These are phyloP conservation scores for Dusona sp. DNA, from an alignment of 2,888 invertebrate genomes.

Conservation along the genomic window DNA sequence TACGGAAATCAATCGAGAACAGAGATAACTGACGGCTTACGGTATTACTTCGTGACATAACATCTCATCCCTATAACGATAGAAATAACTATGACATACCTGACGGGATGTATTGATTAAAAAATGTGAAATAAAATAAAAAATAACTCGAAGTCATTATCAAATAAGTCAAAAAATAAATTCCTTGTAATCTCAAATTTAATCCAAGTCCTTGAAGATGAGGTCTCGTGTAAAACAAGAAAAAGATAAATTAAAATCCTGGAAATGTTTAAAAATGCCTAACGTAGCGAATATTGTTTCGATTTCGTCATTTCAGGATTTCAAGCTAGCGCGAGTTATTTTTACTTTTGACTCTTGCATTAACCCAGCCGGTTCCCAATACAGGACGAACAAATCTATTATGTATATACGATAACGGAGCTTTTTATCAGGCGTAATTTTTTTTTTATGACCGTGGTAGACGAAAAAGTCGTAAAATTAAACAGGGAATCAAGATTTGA, in stretches of 20 bases:
- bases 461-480: constrained; percentile 1
- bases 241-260: constrained; percentile 21
- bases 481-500: not conserved
- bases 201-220: not conserved
- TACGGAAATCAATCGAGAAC: constrained; percentile 10
- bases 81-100: not conserved
- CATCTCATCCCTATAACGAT: not conserved
- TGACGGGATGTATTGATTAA: no score
- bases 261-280: not conserved
- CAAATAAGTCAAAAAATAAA: not conserved
- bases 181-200: not conserved
- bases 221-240: not conserved
- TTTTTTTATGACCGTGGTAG: constrained; percentile 10
- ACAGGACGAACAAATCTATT: constrained; percentile 10
- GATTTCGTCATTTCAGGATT: not conserved
- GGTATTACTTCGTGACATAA: not conserved
- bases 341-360: constrained; percentile 5
- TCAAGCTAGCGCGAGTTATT: constrained; percentile 4
- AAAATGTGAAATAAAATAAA: no score
- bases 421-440: constrained; percentile 11
- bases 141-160: not conserved
- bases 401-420: constrained; percentile 20
- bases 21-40: not conserved
- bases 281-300: constrained; percentile 2
- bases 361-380: constrained; percentile 27